Base-by-base conservation (phyloP, 2,797 vertebrate genomes). In the Phaenicophaeus curvirostris region DNA sequence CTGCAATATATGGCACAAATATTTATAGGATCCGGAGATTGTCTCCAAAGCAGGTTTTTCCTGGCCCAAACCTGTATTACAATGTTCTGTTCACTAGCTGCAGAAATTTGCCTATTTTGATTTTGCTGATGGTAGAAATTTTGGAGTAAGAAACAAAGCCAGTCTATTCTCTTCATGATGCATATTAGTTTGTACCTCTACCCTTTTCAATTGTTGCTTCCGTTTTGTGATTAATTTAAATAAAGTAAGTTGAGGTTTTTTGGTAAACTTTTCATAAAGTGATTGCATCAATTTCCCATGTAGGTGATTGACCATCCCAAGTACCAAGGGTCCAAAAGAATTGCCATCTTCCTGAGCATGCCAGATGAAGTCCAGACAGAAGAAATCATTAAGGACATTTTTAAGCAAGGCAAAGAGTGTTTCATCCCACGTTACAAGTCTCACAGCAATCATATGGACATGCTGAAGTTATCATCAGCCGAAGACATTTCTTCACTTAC, bases 271-370 rank as follows among this genome's bases (percentile, higher is more conserved):
- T n/a, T 25, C 31, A 42, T 85, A 31, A 61, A 39, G 11, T 97
- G 66, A 87, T 67, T 48, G 35, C 15, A 6, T 13, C 90, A 2
- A n/a, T 96, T 96, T 93, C 44, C 85, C 23, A 9, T 71, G n/a
- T 92, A 99, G 99, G 98, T 99, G 63, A 96, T 99, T 65, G 69
- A 50, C 57, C 99, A 99, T 93, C 98, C 98, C 37, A 98, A 96
- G 39, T 99, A 99, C 89, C 95, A 96, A 75, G 97, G 97, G 57
- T 98, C 98, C 81, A 82, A 96, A 94, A 98, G 99, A 66, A 97
- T 99, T n/a, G 98, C 99, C 8, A 97, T 99, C 92, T 99, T 99
- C 82, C 97, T 99, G 96, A 99, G 98, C 97, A 99, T 99, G 98
- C 91, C 96, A 2, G 99, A 99, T 83, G 99, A 99, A 96, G 97